Percentiles rank a stretch among this genome's conserved stretches.
Evolutionary conservation across 2,888 invertebrate genomes (phyloP).

Genomic region (Folsomia manolachei): DNA sequence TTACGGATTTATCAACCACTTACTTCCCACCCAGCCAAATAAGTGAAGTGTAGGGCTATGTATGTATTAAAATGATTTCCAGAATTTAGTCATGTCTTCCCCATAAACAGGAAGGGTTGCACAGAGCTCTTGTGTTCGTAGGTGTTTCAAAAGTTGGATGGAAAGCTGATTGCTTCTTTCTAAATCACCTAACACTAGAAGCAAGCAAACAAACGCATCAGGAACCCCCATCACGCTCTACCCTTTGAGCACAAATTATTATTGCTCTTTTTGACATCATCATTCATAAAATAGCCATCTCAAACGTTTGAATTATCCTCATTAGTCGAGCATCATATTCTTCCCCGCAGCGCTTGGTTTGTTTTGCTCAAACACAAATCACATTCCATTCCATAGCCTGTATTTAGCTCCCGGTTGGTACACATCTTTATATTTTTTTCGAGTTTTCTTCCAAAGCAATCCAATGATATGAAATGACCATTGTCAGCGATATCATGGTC

Average conservation of each 20-base stretch:
- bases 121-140: no score
- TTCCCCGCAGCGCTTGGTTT: constrained; percentile 7
- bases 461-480: no score
- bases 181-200: constrained; percentile 19
- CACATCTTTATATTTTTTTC: no score
- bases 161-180: background rate
- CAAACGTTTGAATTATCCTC: constrained; percentile 28
- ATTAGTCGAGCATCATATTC: constrained; percentile 21
- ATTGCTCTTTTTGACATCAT: constrained; percentile 33
- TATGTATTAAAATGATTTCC: background rate
- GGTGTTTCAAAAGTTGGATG: no score
- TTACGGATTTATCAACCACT: no score
- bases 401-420: no score
- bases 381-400: background rate
- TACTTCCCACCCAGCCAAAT: no score
- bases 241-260: constrained; percentile 25
- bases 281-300: constrained; percentile 32
- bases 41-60: no score
- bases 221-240: constrained; percentile 13
- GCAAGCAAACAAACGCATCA: constrained; percentile 13
- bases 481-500: no score
- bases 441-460: no score
- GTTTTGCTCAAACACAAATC: background rate
- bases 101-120: background rate
- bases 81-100: background rate